These are phyloP conservation scores for Empis livida DNA, from an alignment of 2,888 invertebrate genomes.

Conservation along the genomic window DNA sequence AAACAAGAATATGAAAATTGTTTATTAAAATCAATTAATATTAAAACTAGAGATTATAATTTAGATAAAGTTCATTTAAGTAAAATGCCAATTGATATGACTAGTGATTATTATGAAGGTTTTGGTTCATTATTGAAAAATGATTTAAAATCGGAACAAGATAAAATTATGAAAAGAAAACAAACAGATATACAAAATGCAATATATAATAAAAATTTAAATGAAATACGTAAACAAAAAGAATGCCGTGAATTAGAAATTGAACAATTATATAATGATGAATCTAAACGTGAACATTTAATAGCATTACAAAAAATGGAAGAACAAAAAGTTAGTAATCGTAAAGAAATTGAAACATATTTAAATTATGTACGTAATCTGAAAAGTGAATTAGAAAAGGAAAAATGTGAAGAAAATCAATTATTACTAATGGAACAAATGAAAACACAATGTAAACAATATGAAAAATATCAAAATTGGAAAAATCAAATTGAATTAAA, in stretches of 20 bases:
- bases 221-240: background rate
- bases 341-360: background rate
- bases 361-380: background rate
- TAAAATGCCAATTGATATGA: too few relatives aligned
- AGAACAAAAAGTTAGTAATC: background rate
- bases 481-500: background rate
- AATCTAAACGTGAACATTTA: too few relatives aligned
- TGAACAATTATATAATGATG: too few relatives aligned
- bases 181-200: too few relatives aligned
- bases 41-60: too few relatives aligned
- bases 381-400: background rate
- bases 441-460: background rate
- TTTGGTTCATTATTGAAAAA: too few relatives aligned
- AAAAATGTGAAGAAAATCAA: background rate
- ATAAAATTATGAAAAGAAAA: too few relatives aligned
- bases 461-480: background rate
- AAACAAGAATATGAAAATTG: constrained; percentile 16
- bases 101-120: too few relatives aligned
- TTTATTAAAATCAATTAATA: constrained; percentile 7
- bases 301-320: too few relatives aligned
- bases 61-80: too few relatives aligned
- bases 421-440: background rate
- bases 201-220: background rate
- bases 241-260: background rate
- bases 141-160: too few relatives aligned